Conservation (phyloP, 1,140 invertebrate genomes). For the Meteorus sp. region DNA sequence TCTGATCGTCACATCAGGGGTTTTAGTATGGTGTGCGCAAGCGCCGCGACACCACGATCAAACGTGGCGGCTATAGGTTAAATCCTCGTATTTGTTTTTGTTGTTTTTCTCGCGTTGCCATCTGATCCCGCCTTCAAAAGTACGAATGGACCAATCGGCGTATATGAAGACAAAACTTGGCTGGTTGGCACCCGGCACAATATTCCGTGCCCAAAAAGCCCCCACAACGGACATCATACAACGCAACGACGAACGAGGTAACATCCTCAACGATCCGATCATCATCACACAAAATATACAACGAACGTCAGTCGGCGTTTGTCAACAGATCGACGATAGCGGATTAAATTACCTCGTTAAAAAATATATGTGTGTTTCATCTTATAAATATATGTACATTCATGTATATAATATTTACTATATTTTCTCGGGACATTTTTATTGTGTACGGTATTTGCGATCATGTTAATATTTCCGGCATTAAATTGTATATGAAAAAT, state of each 20-base stretch:
- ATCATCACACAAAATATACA: constrained; percentile 4
- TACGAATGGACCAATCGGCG: constrained; percentile 52
- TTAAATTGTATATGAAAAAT: no score
- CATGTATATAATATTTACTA: no score
- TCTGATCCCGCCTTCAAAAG: constrained; percentile 61
- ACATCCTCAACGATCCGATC: no score
- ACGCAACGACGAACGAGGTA: no score
- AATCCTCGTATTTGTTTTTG: constrained; percentile 57
- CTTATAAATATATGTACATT: no score
- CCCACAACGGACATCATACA: constrained; percentile 39
- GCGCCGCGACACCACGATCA: constrained; percentile 44
- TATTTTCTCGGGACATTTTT: no score
- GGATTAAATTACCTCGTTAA: neutral
- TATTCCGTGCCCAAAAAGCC: no score
- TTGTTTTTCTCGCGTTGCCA: constrained; percentile 56
- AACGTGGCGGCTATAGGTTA: constrained; percentile 60
- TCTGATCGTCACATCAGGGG: no score
- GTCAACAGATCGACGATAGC: constrained; percentile 38
- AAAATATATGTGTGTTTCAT: neutral
- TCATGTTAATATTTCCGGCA: no score
- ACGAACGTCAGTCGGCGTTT: constrained; percentile 35
- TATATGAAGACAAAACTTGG: constrained; percentile 9
- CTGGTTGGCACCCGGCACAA: no score
- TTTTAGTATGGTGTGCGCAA: constrained; percentile 2
- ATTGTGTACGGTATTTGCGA: no score